A percentile compares a stretch with the other conserved stretches of the same genome.
phyloP scores from a whole-genome alignment of 2,113 vertebrate genomes.

The Phocoena sinus region DNA sequence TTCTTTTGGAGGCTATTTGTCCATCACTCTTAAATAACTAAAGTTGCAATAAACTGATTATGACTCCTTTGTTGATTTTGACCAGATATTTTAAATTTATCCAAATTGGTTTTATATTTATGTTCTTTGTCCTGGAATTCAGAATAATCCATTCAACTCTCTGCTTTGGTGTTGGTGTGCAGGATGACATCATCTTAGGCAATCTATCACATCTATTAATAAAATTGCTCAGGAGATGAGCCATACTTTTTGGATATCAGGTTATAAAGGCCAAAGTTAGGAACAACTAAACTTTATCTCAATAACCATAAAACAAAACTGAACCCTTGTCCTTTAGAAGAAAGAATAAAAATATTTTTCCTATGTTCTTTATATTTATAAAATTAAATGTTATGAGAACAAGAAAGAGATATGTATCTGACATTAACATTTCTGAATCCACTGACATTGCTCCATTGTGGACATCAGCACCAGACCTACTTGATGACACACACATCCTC shows the following conservation, averaged over 20 bases:
- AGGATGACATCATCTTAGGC: neutral
- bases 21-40: neutral
- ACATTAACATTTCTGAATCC: neutral
- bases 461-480: neutral
- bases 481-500: neutral
- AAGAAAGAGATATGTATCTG: neutral
- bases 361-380: neutral
- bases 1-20: neutral
- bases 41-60: neutral
- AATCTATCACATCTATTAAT: neutral
- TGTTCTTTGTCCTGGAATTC: neutral
- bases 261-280: neutral
- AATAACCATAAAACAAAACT: neutral
- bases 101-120: neutral
- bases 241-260: neutral
- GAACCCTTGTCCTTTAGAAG: neutral
- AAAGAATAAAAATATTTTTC: neutral
- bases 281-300: neutral
- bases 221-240: neutral
- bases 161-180: neutral
- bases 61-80: neutral
- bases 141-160: neutral
- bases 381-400: neutral
- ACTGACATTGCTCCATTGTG: neutral
- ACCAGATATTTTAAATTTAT: neutral